These are phyloP conservation scores for Nomada fabriciana DNA, from an alignment of 2,888 invertebrate genomes.

Conservation along the genomic window DNA sequence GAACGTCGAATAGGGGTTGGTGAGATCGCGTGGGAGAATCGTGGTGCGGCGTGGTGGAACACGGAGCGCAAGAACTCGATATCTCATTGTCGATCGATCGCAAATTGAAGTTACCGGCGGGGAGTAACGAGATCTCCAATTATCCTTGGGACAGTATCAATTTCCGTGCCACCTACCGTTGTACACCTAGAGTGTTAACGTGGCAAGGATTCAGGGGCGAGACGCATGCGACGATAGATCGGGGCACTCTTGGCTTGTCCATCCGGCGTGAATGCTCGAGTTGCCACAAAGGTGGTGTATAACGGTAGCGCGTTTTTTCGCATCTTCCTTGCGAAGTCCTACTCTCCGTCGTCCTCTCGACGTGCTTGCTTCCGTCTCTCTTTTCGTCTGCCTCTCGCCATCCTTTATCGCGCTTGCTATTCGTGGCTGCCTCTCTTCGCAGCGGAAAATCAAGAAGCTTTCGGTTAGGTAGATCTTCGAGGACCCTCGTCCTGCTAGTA, in stretches of 20 bases:
- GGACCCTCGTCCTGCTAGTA: slow-evolving; percentile 70
- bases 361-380: not conserved
- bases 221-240: slow-evolving; percentile 12
- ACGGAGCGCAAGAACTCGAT: slow-evolving; percentile 63
- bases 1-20: slow-evolving; percentile 17
- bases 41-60: slow-evolving; percentile 24
- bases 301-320: slow-evolving; percentile 25
- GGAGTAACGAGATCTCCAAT: slow-evolving; percentile 78
- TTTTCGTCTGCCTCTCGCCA: not conserved
- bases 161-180: slow-evolving; percentile 33
- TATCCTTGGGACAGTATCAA: slow-evolving; percentile 71
- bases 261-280: slow-evolving; percentile 34
- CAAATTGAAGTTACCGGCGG: slow-evolving; percentile 72
- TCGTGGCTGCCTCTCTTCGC: slow-evolving; percentile 38
- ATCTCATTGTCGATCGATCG: slow-evolving; percentile 75
- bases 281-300: slow-evolving; percentile 54
- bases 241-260: slow-evolving; percentile 28
- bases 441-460: slow-evolving; percentile 66
- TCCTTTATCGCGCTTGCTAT: slow-evolving; percentile 6
- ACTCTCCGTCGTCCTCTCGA: not conserved
- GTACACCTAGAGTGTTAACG: slow-evolving; percentile 32
- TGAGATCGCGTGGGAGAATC: slow-evolving; percentile 9
- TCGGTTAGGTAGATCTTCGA: slow-evolving; percentile 69
- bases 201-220: slow-evolving; percentile 12
- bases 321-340: slow-evolving; percentile 35